Evolutionary conservation across 2,888 invertebrate genomes (phyloP), one percentile per base, ranked within the genome.

Genomic region (Choreutis nemorana): DNA sequence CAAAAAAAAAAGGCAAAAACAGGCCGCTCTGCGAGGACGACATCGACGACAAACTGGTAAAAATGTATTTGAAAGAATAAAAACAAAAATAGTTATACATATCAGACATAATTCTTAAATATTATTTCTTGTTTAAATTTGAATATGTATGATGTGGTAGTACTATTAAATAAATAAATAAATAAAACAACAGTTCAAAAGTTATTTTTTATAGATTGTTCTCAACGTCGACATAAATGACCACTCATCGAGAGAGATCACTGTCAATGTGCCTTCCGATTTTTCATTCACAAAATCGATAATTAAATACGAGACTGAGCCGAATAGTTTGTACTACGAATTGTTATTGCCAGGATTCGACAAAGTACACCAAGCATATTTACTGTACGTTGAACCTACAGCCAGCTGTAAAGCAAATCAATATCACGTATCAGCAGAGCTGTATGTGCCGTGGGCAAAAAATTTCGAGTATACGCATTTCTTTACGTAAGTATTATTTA

Each of bases 381-480:
- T 81, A 12, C 47, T 89, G n/a, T 60, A 78, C 37, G 67, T 89
- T 1, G 83, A 84, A 36, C 82, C 87, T 1, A 46, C 61, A 0
- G 49, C 57, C 1, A 77, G 72, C 34, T 75, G 77, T 21, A 65
- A 63, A 22, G 55, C 57, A 0, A 38, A 30, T 1, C 52, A 64
- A 11, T 81, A 84, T 48, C 85, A 87, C 34, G 81, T 84, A 0
- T 80, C 84, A 0, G 83, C 83, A 0, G 83, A 82, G 40, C 44
- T 88, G 4, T 77, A 81, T 28, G 81, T 85, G 1, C 87, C 89
- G 0, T 89, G 89, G 89, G 83, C 82, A 0, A 59, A 78, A 27
- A 83, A 83, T 33, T 80, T 86, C 37, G 82, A 84, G 34, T 70
- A 78, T 24, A 83, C 81, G 48, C 80, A 82, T 50, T 81, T 78